Base-by-base conservation (phyloP, 2,797 vertebrate genomes). In the Staurois parvus region DNA sequence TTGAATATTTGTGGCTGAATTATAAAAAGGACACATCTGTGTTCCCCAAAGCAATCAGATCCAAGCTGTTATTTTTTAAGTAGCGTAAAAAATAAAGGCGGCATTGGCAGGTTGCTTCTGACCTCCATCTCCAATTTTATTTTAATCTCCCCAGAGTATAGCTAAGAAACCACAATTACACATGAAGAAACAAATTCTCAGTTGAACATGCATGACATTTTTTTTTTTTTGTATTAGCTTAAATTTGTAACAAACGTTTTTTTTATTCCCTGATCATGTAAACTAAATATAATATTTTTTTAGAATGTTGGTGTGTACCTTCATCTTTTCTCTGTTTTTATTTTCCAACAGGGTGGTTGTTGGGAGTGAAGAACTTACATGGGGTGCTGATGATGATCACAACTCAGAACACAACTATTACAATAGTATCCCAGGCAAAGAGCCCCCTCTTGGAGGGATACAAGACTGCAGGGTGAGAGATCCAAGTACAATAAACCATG, bases 381-480 rank as follows among this genome's bases (percentile, higher is more conserved):
- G 97, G 97, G 96, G 94, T 1, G 96, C 96, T 0, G 97, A 98
- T 0, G 97, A 98, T 0, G 96, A 97, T 37, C 94, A 91, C 0
- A 48, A 89, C 0, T 89, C 91, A 0, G 96, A 96, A 17, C 98
- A 97, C 0, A 91, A 96, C 86, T 99, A 99, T 90, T 99, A 99
- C 92, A 99, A 99, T 93, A 99, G 97, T 90, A 96, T 99, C 89
- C 98, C 98, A 0, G 98, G 98, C n/a, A 99, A 99, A 89, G 96
- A 98, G 92, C 98, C 98, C 0, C 98, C 98, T 0, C 92, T 89
- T 0, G 98, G 98, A 0, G 98, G 98, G 0, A 85, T 99, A 48
- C 94, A 99, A 79, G 98, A 99, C 90, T 97, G 96, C n/a, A 94
- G 98, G 56, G 93, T 98, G 26, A 90, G 91, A 74, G 88, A 87